Evolutionary conservation across 30 jellyfish, hydroid and myxozoan genomes (phyloP), one percentile per base, ranked within the genome.

Genomic region (Clytia hemisphaerica): DNA sequence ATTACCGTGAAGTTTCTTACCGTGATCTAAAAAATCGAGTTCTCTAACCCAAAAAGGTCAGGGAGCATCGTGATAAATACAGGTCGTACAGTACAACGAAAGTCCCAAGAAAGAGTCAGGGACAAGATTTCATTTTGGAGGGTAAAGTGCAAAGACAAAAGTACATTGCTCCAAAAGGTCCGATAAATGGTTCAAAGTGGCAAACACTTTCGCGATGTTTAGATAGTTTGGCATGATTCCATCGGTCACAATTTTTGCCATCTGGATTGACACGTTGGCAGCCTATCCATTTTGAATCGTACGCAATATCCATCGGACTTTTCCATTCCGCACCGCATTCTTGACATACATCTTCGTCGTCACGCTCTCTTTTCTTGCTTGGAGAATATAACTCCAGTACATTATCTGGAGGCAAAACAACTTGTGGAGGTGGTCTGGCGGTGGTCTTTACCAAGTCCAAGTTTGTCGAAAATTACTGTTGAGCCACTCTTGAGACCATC

Each of bases 271-370:
- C n/a, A n/a, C n/a, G n/a, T n/a, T n/a, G n/a, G 30, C 1, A 51
- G 28, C 66, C 66, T 14, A 51, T 51, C 66, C 66, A 51, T 12
- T n/a, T 12, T 22, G 66, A 51, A 24, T 51, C 66, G 24, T 51
- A 51, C 28, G 15, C 30, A 12, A 14, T 22, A 24, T 51, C 66
- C 30, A 12, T 22, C 15, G 18, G 31, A 51, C 66, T 51, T 10
- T 22, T 0, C 15, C 24, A 51, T 22, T 51, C 31, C 31, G 22
- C 22, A 50, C 65, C 65, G 27, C 65, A 50, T 7, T 9, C 10
- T 50, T 50, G 65, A 6, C 65, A 50, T n/a, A n/a, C n/a, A n/a
- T n/a, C n/a, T n/a, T n/a, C n/a, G n/a, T n/a, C n/a, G n/a, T n/a
- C n/a, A n/a, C n/a, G n/a, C n/a, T n/a, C n/a, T n/a, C n/a, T n/a